These are phyloP conservation scores for Pangasianodon hypophthalmus DNA, from an alignment of 2,113 vertebrate genomes.

Conservation along the genomic window DNA sequence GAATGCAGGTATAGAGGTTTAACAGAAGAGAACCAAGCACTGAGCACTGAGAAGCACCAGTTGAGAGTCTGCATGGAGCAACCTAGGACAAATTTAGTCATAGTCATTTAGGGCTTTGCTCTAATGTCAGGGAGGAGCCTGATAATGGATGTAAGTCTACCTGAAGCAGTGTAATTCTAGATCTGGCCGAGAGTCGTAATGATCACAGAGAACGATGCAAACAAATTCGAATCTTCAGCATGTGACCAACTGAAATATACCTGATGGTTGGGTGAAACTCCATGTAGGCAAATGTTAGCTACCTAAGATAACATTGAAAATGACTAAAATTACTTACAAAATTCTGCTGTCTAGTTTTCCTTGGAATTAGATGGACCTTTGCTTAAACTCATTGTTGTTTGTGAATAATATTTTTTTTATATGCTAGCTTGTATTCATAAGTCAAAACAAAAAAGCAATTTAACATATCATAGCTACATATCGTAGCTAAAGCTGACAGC, in stretches of 20 bases:
- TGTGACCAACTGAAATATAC: background rate
- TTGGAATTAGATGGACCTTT: too few species aligned
- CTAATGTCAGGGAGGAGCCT: background rate
- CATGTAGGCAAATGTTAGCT: background rate
- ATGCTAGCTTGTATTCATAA: too few species aligned
- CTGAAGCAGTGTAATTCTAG: background rate
- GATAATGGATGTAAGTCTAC: background rate
- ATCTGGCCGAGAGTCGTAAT: background rate
- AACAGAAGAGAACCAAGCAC: background rate
- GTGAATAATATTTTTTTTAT: too few species aligned
- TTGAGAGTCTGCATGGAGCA: background rate
- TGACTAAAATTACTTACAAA: background rate
- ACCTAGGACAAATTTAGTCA: background rate
- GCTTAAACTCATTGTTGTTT: too few species aligned
- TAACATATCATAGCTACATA: too few species aligned
- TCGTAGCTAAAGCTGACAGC: too few species aligned
- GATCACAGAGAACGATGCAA: background rate
- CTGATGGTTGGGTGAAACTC: background rate
- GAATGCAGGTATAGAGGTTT: too few species aligned
- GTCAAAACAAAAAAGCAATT: too few species aligned
- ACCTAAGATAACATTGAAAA: background rate
- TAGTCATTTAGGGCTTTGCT: background rate
- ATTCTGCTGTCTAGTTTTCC: background rate
- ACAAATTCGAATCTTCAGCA: background rate
- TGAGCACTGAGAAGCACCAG: background rate